phyloP scores from a whole-genome alignment of 2,113 vertebrate genomes.

The Myiozetetes cayanensis region DNA sequence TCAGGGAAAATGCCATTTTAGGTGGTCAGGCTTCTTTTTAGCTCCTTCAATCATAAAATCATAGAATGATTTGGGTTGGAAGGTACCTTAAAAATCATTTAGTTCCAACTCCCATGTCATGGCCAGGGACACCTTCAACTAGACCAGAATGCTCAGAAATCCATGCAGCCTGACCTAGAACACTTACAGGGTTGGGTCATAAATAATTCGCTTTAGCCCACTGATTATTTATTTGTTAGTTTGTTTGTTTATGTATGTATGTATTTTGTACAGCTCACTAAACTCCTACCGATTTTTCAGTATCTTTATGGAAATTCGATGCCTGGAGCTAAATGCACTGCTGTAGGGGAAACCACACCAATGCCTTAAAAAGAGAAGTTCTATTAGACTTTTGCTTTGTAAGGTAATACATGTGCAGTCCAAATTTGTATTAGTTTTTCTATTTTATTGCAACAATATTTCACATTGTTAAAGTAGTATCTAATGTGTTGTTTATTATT shows the following conservation, averaged over 20 bases:
- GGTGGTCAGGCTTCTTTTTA: background rate
- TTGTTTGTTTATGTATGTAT: background rate
- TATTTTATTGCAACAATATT: background rate
- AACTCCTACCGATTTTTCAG: background rate
- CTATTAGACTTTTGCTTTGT: background rate
- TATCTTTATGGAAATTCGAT: background rate
- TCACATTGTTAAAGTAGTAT: background rate
- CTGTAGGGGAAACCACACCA: background rate
- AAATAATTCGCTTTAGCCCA: background rate
- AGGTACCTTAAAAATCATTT: background rate
- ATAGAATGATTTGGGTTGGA: background rate
- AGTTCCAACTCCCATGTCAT: background rate
- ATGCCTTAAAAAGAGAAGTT: background rate
- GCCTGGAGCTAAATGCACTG: background rate
- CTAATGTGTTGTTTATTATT: background rate
- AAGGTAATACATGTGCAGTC: background rate
- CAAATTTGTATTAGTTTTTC: background rate
- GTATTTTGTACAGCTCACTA: background rate
- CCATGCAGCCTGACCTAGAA: background rate
- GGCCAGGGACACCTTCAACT: background rate
- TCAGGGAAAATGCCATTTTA: background rate
- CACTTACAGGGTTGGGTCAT: background rate
- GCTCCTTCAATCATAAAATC: background rate
- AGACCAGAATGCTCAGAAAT: background rate
- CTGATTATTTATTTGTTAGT: accelerated